Conservation (phyloP, 2,113 vertebrate genomes). For the Otis tarda region DNA sequence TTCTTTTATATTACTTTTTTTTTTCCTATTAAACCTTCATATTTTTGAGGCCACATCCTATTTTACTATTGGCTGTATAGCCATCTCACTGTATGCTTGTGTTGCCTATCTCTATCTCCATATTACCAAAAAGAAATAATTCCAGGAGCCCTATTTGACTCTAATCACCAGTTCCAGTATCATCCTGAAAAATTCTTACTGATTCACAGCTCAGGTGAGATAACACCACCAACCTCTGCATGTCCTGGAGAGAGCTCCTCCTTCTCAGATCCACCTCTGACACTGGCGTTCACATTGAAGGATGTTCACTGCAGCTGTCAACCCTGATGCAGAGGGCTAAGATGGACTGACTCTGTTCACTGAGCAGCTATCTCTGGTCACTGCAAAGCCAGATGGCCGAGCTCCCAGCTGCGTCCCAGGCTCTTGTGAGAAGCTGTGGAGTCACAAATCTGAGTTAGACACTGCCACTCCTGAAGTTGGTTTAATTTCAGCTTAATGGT, state of each 20-base stretch:
- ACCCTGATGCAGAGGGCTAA: not conserved
- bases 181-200: not conserved
- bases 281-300: not conserved
- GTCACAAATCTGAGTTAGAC: not conserved
- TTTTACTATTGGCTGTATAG: not conserved
- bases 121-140: not conserved
- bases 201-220: not conserved
- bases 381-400: not conserved
- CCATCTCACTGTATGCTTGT: not conserved
- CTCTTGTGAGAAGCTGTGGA: not conserved
- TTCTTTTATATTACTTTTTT: not conserved
- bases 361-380: not conserved
- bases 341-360: not conserved
- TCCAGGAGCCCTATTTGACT: not conserved
- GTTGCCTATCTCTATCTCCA: not conserved
- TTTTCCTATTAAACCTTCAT: not conserved
- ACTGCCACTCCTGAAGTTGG: not conserved
- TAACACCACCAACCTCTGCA: not conserved
- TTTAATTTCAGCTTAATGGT: not conserved
- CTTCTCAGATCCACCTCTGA: not conserved
- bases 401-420: not conserved
- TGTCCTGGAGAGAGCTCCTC: not conserved
- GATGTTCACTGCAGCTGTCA: not conserved
- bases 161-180: not conserved
- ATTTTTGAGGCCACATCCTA: not conserved